Percentiles rank a stretch among this genome's conserved stretches.
Evolutionary conservation across 2,888 invertebrate genomes (phyloP).

Genomic region (Listrodromus nycthemerus): DNA sequence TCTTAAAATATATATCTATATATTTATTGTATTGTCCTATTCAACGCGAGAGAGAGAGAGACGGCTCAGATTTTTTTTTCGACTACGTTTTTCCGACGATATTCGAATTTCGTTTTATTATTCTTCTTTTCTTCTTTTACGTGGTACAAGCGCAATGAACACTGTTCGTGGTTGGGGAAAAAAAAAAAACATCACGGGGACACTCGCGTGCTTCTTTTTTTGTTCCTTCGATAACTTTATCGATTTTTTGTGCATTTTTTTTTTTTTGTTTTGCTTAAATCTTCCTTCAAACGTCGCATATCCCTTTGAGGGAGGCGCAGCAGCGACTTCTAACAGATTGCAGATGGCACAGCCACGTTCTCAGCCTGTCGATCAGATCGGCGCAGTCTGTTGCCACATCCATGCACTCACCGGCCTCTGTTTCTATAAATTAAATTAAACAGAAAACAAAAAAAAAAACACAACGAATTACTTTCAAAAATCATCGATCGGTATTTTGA

Average conservation of each 20-base stretch:
- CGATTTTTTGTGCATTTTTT: constrained; percentile 47
- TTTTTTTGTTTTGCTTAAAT: no score
- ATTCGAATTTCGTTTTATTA: constrained; percentile 17
- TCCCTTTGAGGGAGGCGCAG: constrained; percentile 82
- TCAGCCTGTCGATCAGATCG: constrained; percentile 84
- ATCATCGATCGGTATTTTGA: not conserved
- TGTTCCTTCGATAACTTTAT: constrained; percentile 14
- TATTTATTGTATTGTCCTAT: constrained; percentile 37
- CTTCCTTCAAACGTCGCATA: constrained; percentile 76
- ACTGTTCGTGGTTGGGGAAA: constrained; percentile 28
- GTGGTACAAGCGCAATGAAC: constrained; percentile 9
- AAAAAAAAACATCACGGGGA: constrained; percentile 27
- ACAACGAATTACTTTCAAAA: not conserved
- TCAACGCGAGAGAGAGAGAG: constrained; percentile 6
- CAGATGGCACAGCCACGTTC: constrained; percentile 84
- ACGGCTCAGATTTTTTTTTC: constrained; percentile 34
- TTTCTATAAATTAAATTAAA: constrained; percentile 72
- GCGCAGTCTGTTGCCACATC: constrained; percentile 83
- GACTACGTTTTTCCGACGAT: constrained; percentile 24
- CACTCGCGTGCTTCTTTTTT: constrained; percentile 13
- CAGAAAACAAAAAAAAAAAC: not conserved
- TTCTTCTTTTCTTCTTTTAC: constrained; percentile 9
- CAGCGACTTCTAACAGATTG: constrained; percentile 83
- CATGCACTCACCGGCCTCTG: constrained; percentile 83
- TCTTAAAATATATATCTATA: constrained; percentile 36